Evolutionary conservation across 2,797 vertebrate genomes (phyloP), one percentile per base, ranked within the genome.

Genomic region (Arremon aurantiirostris): DNA sequence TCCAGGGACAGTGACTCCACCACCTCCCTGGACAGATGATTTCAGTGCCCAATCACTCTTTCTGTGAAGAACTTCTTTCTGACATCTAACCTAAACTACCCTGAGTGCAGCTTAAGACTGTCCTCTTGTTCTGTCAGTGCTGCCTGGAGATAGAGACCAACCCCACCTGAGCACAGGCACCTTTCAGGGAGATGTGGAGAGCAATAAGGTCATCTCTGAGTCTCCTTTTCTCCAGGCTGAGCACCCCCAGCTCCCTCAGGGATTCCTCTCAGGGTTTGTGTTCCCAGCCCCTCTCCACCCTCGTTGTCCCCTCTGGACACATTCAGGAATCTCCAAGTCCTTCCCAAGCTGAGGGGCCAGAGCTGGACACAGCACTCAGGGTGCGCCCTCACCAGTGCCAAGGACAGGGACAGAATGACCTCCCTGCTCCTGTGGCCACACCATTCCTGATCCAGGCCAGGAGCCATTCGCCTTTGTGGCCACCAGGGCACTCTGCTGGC

Each of bases 131-230:
- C 4, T 59, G 17, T 59, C 57, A 59, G 17, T 13, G 22, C 22
- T 56, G 4, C 21, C 53, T 35, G 22, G 14, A 17, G 7, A 16
- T 3, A 16, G 22, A 34, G 7, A 1, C 22, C n/a, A 56, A 0
- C 14, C 32, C 11, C 34, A 59, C 0, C 8, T 59, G 34, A 37
- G 11, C 16, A 18, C 11, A 59, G 24, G 0, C 34, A 18, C 56
- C 8, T 59, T 37, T 19, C 56, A 37, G 56, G 50, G 24, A 27
- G 34, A 0, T 59, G 34, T 24, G 8, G 3, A 56, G n/a, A 5
- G n/a, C 3, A 3, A 34, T 24, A 1, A 3, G 55, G 55, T 0
- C 56, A 12, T 8, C 34, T 8, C 34, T 37, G 34, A 59, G 34
- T 19, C 34, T 59, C 34, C 24, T 59, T 37, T 27, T 37, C 16